A percentile compares a stretch with the other conserved stretches of the same genome.
phyloP scores from a whole-genome alignment of 2,113 vertebrate species.

The Salminus brasiliensis region DNA sequence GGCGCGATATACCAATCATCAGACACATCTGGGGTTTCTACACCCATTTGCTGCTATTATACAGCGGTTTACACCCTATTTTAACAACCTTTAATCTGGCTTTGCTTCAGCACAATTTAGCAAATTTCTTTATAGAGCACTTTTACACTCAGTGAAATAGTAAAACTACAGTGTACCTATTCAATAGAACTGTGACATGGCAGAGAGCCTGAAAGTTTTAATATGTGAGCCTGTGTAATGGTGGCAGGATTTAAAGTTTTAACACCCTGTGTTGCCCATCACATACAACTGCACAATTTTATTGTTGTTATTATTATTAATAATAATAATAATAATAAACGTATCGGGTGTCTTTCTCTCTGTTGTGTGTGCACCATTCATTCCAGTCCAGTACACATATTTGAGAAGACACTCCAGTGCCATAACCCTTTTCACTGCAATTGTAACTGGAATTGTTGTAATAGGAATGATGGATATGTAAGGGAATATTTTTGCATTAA shows the following conservation, averaged over 20 bases:
- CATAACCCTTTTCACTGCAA: not conserved
- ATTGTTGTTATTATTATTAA: not conserved
- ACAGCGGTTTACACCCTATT: not conserved
- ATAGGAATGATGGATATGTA: slow-evolving; percentile 36
- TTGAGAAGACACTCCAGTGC: not conserved
- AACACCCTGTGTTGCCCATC: not conserved
- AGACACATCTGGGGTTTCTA: not conserved
- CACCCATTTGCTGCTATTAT: not conserved
- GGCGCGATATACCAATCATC: not conserved
- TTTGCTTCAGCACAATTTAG: not conserved
- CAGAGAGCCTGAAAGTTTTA: not conserved
- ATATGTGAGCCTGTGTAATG: not conserved
- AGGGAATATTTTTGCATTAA: slow-evolving; percentile 42
- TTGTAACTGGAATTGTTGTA: not conserved
- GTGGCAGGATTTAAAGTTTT: not conserved
- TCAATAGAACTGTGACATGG: not conserved
- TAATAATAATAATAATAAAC: not conserved
- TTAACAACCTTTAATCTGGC: not conserved
- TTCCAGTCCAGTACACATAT: not conserved
- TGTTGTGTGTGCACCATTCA: not conserved
- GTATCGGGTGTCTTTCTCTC: not conserved
- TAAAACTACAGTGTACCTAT: not conserved
- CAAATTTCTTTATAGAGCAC: slow-evolving; percentile 41
- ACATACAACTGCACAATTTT: not conserved
- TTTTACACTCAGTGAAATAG: slow-evolving; percentile 38